These are phyloP conservation scores for Apis dorsata DNA, from an alignment of 1,140 invertebrate species.

Conservation along the genomic window DNA sequence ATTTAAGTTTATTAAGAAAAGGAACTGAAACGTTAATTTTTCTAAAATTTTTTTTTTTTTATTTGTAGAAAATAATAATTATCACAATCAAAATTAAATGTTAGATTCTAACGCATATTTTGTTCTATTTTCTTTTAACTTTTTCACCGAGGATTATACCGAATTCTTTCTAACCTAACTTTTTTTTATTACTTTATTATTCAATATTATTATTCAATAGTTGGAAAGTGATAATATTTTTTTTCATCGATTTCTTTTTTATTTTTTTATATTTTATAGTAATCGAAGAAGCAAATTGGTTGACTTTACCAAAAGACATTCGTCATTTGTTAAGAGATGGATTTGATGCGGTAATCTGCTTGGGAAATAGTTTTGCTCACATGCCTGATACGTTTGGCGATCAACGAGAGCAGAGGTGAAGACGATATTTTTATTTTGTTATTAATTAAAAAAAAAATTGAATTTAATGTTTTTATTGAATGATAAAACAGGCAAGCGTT, in stretches of 20 bases:
- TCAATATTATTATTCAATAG: too few relatives aligned
- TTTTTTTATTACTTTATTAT: background rate
- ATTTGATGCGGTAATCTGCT: slow-evolving; percentile 91
- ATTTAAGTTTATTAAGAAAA: too few relatives aligned
- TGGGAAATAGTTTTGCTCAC: slow-evolving; percentile 95
- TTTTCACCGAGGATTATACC: background rate
- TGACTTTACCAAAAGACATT: slow-evolving; percentile 87
- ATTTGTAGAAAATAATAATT: too few relatives aligned
- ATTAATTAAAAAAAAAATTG: too few relatives aligned
- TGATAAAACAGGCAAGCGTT: slow-evolving; percentile 81
- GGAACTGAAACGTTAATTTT: too few relatives aligned
- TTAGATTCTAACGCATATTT: too few relatives aligned
- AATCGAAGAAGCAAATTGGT: slow-evolving; percentile 91
- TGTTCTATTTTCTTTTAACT: background rate
- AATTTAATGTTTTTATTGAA: background rate
- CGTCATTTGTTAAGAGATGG: slow-evolving; percentile 81
- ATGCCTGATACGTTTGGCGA: slow-evolving; percentile 89
- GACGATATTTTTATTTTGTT: background rate
- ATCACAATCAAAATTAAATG: too few relatives aligned
- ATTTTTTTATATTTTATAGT: slow-evolving; percentile 79
- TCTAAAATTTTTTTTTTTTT: too few relatives aligned
- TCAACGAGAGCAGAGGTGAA: slow-evolving; percentile 88
- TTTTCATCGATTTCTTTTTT: background rate
- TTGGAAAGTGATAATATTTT: too few relatives aligned
- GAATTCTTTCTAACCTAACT: background rate